A percentile compares a stretch with the other conserved stretches of the same genome.
phyloP scores from a whole-genome alignment of 1,140 invertebrate genomes.

The Leptestheria dahalacensis region DNA sequence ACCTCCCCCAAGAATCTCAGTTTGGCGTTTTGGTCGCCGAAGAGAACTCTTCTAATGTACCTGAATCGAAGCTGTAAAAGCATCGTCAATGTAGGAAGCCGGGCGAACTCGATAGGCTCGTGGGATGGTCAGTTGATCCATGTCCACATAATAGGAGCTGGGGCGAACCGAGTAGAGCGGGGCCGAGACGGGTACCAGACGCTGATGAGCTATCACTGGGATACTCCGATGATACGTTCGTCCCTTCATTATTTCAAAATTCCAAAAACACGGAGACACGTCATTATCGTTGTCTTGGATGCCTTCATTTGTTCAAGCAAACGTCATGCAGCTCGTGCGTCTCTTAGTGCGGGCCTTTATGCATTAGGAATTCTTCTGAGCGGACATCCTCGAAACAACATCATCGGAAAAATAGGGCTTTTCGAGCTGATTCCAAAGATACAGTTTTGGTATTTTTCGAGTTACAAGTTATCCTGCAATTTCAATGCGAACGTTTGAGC shows the following conservation, averaged over 20 bases:
- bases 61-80: neutral
- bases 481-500: too few species aligned
- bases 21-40: too few species aligned
- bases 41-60: neutral
- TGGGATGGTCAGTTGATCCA: neutral
- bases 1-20: too few species aligned
- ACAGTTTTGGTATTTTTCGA: too few species aligned
- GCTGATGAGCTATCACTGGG: conserved; percentile 5
- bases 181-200: neutral
- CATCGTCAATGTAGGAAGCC: neutral
- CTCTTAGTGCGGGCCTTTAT: too few species aligned
- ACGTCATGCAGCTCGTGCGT: too few species aligned
- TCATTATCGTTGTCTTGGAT: neutral
- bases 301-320: too few species aligned
- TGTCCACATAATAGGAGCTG: neutral
- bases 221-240: conserved; percentile 11
- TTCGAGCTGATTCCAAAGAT: too few species aligned
- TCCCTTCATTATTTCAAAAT: neutral
- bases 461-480: too few species aligned
- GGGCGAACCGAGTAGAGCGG: conserved; percentile 1
- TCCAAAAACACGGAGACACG: neutral
- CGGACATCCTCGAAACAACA: too few species aligned
- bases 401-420: too few species aligned
- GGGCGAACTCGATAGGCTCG: neutral
- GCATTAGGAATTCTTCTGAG: too few species aligned